phyloP scores from a whole-genome alignment of 2,888 invertebrate genomes.

The Periphyllus acericola region DNA sequence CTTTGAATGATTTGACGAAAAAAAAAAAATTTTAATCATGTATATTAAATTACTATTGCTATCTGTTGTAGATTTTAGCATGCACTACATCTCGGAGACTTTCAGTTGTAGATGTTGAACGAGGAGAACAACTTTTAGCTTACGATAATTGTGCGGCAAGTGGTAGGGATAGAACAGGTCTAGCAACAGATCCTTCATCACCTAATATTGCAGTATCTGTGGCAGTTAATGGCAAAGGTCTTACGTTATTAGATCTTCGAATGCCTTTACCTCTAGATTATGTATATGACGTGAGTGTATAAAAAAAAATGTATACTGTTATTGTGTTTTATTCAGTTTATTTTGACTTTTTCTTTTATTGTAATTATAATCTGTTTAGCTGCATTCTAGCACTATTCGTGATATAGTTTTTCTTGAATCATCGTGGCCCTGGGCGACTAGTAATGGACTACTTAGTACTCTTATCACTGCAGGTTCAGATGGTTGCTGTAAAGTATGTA shows the following conservation, averaged over 20 bases:
- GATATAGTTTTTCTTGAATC: conserved; percentile 69
- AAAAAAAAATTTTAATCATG: too few relatives aligned
- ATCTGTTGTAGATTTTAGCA: conserved; percentile 67
- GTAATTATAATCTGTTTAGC: conserved; percentile 65
- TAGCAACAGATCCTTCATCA: conserved; percentile 68
- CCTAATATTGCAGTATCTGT: conserved; percentile 69
- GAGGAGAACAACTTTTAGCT: conserved; percentile 68
- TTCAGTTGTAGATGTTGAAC: conserved; percentile 69
- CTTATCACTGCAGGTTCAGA: conserved; percentile 68
- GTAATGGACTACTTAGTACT: conserved; percentile 67
- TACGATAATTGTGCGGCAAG: conserved; percentile 70
- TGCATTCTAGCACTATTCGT: conserved; percentile 68
- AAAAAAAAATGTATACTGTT: background rate
- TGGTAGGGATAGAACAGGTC: conserved; percentile 68
- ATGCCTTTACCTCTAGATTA: conserved; percentile 70
- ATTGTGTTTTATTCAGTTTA: background rate
- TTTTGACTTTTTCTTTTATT: conserved; percentile 34
- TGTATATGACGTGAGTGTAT: conserved; percentile 68
- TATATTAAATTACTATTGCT: background rate
- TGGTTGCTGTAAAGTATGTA: conserved; percentile 69
- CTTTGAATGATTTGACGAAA: too few relatives aligned
- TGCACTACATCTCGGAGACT: conserved; percentile 69
- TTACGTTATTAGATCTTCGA: conserved; percentile 69
- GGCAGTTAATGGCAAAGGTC: conserved; percentile 69
- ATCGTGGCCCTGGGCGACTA: conserved; percentile 71